A percentile compares a stretch with the other conserved stretches of the same genome.
These are phyloP conservation scores for Sitobion miscanthi DNA, from an alignment of 1,140 invertebrate genomes.

Conservation along the genomic window DNA sequence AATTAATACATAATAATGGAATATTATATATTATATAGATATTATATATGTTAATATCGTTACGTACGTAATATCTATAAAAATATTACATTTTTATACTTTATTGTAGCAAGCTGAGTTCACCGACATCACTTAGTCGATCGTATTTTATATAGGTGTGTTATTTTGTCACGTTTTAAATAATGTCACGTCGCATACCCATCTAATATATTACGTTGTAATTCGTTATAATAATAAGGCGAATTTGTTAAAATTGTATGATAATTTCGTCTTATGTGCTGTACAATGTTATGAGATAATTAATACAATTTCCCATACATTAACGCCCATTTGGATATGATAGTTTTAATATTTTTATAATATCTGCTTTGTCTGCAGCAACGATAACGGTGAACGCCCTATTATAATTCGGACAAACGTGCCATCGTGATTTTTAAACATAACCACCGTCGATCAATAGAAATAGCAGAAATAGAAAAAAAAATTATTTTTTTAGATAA, in stretches of 20 bases:
- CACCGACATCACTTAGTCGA: not conserved
- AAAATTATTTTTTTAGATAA: not conserved
- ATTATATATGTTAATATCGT: not conserved
- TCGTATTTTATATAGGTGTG: not conserved
- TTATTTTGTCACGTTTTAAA: constrained; percentile 2
- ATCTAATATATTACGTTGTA: not conserved
- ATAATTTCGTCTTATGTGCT: not conserved
- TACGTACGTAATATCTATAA: not conserved
- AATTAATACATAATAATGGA: not conserved
- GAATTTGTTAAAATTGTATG: not conserved
- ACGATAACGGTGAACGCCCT: constrained; percentile 32
- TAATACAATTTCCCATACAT: not conserved
- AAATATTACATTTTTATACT: not conserved
- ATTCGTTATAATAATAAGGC: not conserved
- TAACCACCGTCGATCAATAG: not conserved
- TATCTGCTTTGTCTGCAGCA: not conserved
- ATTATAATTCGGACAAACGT: not conserved
- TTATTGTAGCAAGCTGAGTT: not conserved
- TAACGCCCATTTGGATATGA: constrained; percentile 2
- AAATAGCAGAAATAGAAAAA: constrained; percentile 16
- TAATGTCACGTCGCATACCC: not conserved
- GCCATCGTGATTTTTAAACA: constrained; percentile 14
- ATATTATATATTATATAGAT: not conserved
- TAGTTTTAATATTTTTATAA: not conserved
- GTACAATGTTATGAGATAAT: not conserved